Evolutionary conservation across 53 echinoderm and acorn worm species (phyloP), one percentile per base, ranked within the genome.

Genomic region (Pentamera pediparva): DNA sequence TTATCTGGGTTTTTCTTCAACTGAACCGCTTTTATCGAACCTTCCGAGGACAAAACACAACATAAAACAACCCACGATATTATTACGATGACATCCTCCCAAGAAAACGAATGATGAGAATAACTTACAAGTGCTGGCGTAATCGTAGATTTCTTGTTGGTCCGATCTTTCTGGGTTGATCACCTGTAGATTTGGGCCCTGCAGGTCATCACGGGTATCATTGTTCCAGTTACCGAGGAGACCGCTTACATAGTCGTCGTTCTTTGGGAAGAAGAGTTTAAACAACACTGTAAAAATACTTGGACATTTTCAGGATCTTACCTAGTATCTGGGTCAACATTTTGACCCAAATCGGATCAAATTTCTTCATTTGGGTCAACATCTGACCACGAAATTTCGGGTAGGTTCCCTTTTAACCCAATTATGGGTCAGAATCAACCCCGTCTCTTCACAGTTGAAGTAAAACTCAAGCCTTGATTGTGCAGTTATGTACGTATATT

Each of bases 191-290:
- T 13, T 27, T 3, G 17, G 6, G 26, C 51, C 17, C 3, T 12
- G 10, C 20, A 70, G 35, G 50, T 70, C 70, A 70, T 70, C 70
- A n/a, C 34, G 32, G 2, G 52, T 70, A 7, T 51, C 13, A 31
- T 70, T 70, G 18, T 70, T 70, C 70, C 70, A 70, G 32, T 70
- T 70, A 34, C 70, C 70, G 33, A 70, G 50, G 12, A 70, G 52
- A 15, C 70, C 70, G 9, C 4, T 5, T 1, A 51, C 24, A 19
- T 20, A 1, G 18, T 51, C 15, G 33, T 51, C 20, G 6, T 49
- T 51, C 70, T 70, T n/a, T 12, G 19, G 9, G 25, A 39, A 18
- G 25, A 9, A 24, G 27, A n/a, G n/a, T n/a, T n/a, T n/a, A n/a
- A 65, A 37, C 3, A 55, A 55, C 27, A 45, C 12, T 15, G 47